Percentiles rank a stretch among this genome's conserved stretches.
Conservation (phyloP, 2,113 vertebrate species). For the Pica pica region DNA sequence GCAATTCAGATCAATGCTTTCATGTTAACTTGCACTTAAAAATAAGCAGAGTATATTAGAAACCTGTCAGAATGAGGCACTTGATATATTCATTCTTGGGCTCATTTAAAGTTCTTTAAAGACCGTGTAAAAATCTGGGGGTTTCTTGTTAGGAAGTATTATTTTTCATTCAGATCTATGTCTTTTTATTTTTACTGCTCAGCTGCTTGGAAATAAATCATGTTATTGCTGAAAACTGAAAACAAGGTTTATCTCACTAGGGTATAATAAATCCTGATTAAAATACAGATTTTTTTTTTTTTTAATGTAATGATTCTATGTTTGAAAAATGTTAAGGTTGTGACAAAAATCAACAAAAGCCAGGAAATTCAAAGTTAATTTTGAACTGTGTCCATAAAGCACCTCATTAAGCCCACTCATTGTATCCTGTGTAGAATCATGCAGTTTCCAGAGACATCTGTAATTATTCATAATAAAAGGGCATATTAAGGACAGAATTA, state of each 20-base stretch:
- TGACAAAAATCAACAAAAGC: slow-evolving; percentile 60
- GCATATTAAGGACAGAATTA: neutral
- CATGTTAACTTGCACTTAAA: neutral
- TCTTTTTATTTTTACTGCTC: neutral
- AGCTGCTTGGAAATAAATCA: slow-evolving; percentile 26
- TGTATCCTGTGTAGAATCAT: neutral
- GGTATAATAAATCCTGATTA: slow-evolving; percentile 50
- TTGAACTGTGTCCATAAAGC: slow-evolving; percentile 56
- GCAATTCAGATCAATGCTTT: neutral
- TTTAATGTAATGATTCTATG: slow-evolving; percentile 30
- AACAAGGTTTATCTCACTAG: slow-evolving; percentile 47
- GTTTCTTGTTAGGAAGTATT: neutral
- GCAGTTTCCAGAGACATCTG: slow-evolving; percentile 9
- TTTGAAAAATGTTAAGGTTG: slow-evolving; percentile 53
- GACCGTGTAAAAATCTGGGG: neutral
- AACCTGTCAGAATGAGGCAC: neutral
- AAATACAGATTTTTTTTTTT: slow-evolving; percentile 29
- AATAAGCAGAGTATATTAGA: neutral
- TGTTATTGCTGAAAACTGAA: slow-evolving; percentile 37
- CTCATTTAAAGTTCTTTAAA: neutral
- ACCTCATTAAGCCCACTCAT: slow-evolving; percentile 44
- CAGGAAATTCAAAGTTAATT: slow-evolving; percentile 54
- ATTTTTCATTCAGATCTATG: slow-evolving; percentile 21
- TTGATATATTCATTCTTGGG: neutral
- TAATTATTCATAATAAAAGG: slow-evolving; percentile 13